Percentiles rank a stretch among this genome's conserved stretches.
Conservation (phyloP, 2,797 vertebrate species). For the Mormyrops boulengeri region DNA sequence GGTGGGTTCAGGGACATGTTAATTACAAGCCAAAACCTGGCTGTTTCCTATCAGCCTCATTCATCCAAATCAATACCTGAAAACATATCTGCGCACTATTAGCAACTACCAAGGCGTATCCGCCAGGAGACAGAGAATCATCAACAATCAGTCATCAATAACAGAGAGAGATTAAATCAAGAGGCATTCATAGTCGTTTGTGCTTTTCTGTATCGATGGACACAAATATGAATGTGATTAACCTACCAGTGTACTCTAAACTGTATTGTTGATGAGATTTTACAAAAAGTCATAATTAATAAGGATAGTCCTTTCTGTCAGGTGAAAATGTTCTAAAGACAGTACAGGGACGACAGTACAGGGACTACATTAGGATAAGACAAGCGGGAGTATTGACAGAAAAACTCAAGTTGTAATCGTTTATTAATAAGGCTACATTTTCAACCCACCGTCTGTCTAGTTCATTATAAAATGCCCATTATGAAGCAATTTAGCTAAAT, state of each 20-base stretch:
- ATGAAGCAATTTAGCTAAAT: neutral
- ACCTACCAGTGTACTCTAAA: neutral
- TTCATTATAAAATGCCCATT: neutral
- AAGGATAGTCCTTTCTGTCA: neutral
- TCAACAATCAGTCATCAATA: neutral
- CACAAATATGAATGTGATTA: neutral
- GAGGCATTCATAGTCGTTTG: neutral
- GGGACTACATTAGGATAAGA: neutral
- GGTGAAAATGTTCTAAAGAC: neutral
- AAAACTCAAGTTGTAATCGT: neutral
- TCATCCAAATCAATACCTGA: neutral
- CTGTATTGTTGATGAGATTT: neutral
- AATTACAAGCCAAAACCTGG: neutral
- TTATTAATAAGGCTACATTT: neutral
- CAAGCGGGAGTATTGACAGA: neutral
- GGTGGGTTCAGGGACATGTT: neutral
- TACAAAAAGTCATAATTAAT: neutral
- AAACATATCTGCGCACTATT: neutral
- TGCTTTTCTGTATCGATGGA: neutral
- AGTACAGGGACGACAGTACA: neutral
- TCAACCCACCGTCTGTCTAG: neutral
- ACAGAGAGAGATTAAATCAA: neutral
- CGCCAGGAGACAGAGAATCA: neutral
- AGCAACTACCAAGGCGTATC: no score
- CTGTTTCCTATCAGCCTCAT: neutral